These are phyloP conservation scores for Vespertilio murinus DNA, from an alignment of 2,797 vertebrate genomes.

Conservation along the genomic window DNA sequence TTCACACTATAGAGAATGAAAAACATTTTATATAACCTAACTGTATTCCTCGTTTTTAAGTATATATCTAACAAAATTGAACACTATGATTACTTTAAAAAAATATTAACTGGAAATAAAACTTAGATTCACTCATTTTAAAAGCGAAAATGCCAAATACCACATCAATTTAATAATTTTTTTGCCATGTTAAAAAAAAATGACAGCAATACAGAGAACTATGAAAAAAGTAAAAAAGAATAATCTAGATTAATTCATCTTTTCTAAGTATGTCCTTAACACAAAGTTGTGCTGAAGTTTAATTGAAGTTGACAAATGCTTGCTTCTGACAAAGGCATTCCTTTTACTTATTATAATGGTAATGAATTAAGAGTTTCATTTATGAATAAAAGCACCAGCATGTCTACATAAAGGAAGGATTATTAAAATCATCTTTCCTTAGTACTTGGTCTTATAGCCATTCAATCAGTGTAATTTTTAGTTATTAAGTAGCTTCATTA, in stretches of 20 bases:
- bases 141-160: slow-evolving; percentile 73
- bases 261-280: slow-evolving; percentile 48
- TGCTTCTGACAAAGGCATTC: slow-evolving; percentile 63
- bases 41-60: neutral
- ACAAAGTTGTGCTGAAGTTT: slow-evolving; percentile 71
- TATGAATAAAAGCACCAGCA: slow-evolving; percentile 41
- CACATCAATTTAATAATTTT: slow-evolving; percentile 57
- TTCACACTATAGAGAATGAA: neutral
- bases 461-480: slow-evolving; percentile 64
- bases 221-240: slow-evolving; percentile 53
- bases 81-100: slow-evolving; percentile 49
- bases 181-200: slow-evolving; percentile 32
- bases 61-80: slow-evolving; percentile 54
- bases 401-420: slow-evolving; percentile 70
- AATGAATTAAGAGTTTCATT: slow-evolving; percentile 74
- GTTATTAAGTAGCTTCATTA: slow-evolving; percentile 60
- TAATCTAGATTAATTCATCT: slow-evolving; percentile 60
- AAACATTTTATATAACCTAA: neutral
- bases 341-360: slow-evolving; percentile 71
- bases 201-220: slow-evolving; percentile 30
- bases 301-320: slow-evolving; percentile 69
- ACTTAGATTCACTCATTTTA: slow-evolving; percentile 74
- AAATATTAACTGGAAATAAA: slow-evolving; percentile 71
- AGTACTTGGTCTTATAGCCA: slow-evolving; percentile 53
- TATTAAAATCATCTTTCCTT: slow-evolving; percentile 77